These are phyloP conservation scores for Nematopogon swammerdamellus DNA, from an alignment of 2,888 invertebrate species.

Conservation along the genomic window DNA sequence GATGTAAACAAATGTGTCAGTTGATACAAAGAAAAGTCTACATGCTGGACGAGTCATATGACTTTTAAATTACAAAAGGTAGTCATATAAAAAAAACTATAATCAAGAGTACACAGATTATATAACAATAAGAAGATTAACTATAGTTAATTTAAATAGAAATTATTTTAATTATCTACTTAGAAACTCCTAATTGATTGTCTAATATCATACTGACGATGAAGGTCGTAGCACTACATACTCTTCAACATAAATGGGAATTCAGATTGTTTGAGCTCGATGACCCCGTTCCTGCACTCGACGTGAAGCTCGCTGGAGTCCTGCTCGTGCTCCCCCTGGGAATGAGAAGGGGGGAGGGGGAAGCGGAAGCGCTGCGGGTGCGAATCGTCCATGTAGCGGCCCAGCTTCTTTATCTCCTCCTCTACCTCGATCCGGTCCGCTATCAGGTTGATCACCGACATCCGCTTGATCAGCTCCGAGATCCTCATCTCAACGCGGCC, in stretches of 20 bases:
- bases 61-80: too few species aligned
- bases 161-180: too few species aligned
- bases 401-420: conserved; percentile 40
- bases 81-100: too few species aligned
- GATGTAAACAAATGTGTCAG: too few species aligned
- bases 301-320: conserved; percentile 39
- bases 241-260: conserved; percentile 31
- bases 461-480: conserved; percentile 35
- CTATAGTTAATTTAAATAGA: too few species aligned
- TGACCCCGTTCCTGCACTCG: conserved; percentile 51
- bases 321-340: conserved; percentile 27
- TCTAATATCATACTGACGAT: too few species aligned
- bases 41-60: too few species aligned
- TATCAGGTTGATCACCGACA: conserved; percentile 46
- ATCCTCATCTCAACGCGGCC: conserved; percentile 46
- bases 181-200: too few species aligned
- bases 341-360: conserved; percentile 9
- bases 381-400: conserved; percentile 46
- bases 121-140: too few species aligned
- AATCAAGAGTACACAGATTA: too few species aligned
- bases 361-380: conserved; percentile 44
- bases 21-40: too few species aligned
- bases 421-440: conserved; percentile 48
- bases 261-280: conserved; percentile 41
- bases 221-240: background rate